Base-by-base conservation (phyloP, 2,113 vertebrate genomes). In the Columba livia region DNA sequence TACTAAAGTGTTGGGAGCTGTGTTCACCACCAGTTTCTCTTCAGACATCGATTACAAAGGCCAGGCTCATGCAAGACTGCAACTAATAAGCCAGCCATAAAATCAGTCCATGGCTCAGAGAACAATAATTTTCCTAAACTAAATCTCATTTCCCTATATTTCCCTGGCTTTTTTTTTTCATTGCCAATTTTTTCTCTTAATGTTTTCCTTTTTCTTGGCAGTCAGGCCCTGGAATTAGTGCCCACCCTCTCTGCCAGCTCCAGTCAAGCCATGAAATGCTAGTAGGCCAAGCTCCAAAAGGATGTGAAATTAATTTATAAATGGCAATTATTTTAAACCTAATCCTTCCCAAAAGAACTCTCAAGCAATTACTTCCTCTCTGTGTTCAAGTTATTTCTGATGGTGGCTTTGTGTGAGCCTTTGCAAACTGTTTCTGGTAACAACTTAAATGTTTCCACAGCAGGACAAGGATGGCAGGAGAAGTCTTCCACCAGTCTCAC, bases 141-240 rank as follows among this genome's bases (percentile, higher is more conserved):
- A 84, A 92, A 91, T 80, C 78, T 95, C 57, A 83, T 94, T 93
- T 89, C 65, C 85, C 38, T 88, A 2, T 77, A 85, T 88, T 89
- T 88, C 56, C 62, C 69, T 85, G 44, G 48, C 70, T 86, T 25
- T 6, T 64, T 67, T 66, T 71, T 64, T 87, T 48, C 60, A 64
- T 34, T 91, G 90, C 60, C 89, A 57, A 42, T 93, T 90, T 79
- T 95, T 79, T 50, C 58, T 88, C 65, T 83, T 89, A 86, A 84
- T 94, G 94, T 96, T 93, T 85, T 94, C 81, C 93, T 90, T 94
- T 97, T 84, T 82, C 77, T 96, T 97, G 97, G 97, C 96, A 97
- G 90, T 85, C 85, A 85, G 73, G 62, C 57, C 66, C 73, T 88
- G 84, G 91, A 94, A 95, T 83, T 48, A 4, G 69, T 93, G 88